Evolutionary conservation across 2,888 invertebrate genomes (phyloP).

Genomic region (Noctua comes): DNA sequence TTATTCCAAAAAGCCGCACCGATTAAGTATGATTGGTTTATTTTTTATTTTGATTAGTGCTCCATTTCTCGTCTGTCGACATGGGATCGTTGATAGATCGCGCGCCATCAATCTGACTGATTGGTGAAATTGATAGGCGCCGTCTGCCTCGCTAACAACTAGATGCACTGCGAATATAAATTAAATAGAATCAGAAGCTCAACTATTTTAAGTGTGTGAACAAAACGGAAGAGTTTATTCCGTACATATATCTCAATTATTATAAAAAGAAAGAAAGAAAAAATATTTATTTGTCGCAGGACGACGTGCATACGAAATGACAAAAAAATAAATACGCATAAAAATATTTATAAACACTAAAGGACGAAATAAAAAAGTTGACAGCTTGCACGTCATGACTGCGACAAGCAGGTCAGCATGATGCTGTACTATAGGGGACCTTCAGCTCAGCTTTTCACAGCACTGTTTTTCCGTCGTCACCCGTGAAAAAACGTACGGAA

Average conservation of each 20-base stretch:
- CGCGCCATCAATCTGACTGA: constrained; percentile 82
- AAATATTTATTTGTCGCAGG: too few species aligned
- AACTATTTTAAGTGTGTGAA: constrained; percentile 11
- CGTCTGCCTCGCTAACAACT: constrained; percentile 76
- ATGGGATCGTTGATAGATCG: constrained; percentile 75
- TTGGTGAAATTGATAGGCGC: constrained; percentile 87
- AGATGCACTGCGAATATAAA: constrained; percentile 59
- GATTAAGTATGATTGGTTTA: constrained; percentile 65
- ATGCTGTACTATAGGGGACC: too few species aligned
- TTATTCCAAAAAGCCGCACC: constrained; percentile 41
- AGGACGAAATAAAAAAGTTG: too few species aligned
- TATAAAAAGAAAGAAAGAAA: too few species aligned
- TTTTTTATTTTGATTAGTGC: constrained; percentile 69
- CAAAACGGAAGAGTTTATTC: constrained; percentile 3
- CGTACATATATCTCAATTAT: not conserved
- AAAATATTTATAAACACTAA: too few species aligned
- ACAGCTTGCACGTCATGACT: too few species aligned
- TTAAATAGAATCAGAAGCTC: constrained; percentile 37
- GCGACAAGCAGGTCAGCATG: too few species aligned
- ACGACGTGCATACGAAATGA: too few species aligned
- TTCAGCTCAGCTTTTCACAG: too few species aligned
- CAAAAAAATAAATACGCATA: too few species aligned
- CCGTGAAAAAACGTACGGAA: too few species aligned
- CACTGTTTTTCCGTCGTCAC: too few species aligned
- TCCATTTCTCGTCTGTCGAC: constrained; percentile 70